Evolutionary conservation across 2,113 vertebrate species (phyloP).

Genomic region (Serinus canaria): DNA sequence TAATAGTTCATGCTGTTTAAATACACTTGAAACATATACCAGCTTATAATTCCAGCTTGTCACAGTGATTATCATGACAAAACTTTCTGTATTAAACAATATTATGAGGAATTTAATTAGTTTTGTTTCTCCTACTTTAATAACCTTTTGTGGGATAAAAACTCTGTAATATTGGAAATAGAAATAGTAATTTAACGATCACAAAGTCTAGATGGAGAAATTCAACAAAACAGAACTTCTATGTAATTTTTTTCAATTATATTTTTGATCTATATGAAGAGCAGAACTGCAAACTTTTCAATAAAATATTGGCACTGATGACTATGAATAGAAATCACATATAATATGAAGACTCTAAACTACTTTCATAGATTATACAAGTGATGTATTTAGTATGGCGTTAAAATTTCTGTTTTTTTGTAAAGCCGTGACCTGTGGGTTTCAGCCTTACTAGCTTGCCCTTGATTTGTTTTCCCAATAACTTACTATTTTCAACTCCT

Average conservation of each 20-base stretch:
- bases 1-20: background rate
- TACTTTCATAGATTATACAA: background rate
- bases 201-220: background rate
- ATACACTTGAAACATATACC: slow-evolving; percentile 24
- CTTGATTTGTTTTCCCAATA: slow-evolving; percentile 8
- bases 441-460: background rate
- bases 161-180: background rate
- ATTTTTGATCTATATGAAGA: background rate
- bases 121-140: background rate
- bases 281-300: background rate
- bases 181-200: background rate
- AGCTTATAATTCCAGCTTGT: slow-evolving; percentile 49
- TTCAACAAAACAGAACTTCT: background rate
- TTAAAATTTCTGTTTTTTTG: background rate
- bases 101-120: background rate
- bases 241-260: background rate
- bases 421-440: background rate
- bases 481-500: slow-evolving; percentile 37
- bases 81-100: background rate
- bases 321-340: background rate
- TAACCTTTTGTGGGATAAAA: background rate
- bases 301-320: background rate
- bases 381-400: background rate
- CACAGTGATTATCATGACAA: slow-evolving; percentile 12
- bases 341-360: background rate